Evolutionary conservation across 2,888 invertebrate genomes (phyloP).

Genomic region (Chrysina gloriosa): DNA sequence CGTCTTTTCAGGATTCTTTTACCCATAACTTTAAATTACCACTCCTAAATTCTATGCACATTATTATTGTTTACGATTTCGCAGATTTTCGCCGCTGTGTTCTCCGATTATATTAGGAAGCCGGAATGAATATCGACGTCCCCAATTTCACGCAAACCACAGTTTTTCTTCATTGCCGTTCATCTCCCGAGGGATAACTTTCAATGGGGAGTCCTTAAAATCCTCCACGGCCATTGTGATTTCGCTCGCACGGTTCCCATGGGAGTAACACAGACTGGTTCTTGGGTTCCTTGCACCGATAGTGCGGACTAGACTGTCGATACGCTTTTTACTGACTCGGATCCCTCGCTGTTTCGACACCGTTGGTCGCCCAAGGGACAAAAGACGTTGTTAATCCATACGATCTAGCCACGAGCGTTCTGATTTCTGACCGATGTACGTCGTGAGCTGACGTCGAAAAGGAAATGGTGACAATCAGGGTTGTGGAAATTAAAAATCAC

Average conservation of each 20-base stretch:
- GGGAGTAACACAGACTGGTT: slow-evolving; percentile 42
- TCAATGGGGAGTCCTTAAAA: slow-evolving; percentile 52
- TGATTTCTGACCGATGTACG: slow-evolving; percentile 15
- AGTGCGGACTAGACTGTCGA: slow-evolving; percentile 8
- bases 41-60: neutral
- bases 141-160: slow-evolving; percentile 27
- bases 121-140: slow-evolving; percentile 22
- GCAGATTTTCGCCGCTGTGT: neutral
- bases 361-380: slow-evolving; percentile 23
- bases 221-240: slow-evolving; percentile 55
- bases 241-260: slow-evolving; percentile 53
- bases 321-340: slow-evolving; percentile 24
- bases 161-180: slow-evolving; percentile 29
- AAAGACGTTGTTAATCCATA: slow-evolving; percentile 26
- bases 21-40: neutral
- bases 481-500: slow-evolving; percentile 22
- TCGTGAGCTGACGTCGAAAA: slow-evolving; percentile 7
- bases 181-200: slow-evolving; percentile 23
- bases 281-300: slow-evolving; percentile 8
- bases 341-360: neutral
- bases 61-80: slow-evolving; percentile 13
- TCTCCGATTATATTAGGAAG: slow-evolving; percentile 14
- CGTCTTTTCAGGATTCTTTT: too few species aligned
- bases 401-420: slow-evolving; percentile 8
- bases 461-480: slow-evolving; percentile 18